These are phyloP conservation scores for Gambusia affinis DNA, from an alignment of 2,113 vertebrate species.

Conservation along the genomic window DNA sequence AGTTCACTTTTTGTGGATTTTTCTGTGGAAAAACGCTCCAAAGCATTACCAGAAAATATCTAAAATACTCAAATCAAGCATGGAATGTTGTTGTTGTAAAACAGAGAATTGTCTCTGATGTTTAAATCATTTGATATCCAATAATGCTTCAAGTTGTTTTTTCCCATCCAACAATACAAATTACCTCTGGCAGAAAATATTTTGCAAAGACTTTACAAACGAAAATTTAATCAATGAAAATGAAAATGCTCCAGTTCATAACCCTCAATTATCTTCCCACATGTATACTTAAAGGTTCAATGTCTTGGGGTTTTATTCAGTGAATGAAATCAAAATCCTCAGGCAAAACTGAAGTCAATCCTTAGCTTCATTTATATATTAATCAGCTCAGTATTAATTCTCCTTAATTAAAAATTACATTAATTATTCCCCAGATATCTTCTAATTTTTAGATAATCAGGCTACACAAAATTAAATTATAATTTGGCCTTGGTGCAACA, in stretches of 20 bases:
- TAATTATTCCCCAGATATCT: background rate
- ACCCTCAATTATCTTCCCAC: background rate
- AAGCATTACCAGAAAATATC: no score
- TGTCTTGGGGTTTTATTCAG: background rate
- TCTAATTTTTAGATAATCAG: background rate
- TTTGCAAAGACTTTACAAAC: background rate
- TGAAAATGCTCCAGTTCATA: background rate
- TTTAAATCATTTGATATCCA: background rate
- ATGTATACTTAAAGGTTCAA: background rate
- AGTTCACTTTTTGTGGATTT: no score
- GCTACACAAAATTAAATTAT: background rate
- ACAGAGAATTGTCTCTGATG: background rate
- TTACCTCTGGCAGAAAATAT: background rate
- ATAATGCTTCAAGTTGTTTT: background rate
- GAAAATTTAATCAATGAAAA: slow-evolving; percentile 21
- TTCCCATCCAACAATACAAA: background rate
- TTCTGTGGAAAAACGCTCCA: no score
- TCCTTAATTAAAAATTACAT: background rate
- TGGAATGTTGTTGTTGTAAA: no score
- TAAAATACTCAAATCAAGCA: no score
- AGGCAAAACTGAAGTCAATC: background rate
- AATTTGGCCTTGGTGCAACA: background rate
- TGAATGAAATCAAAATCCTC: background rate
- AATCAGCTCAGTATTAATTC: background rate
- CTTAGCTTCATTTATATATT: background rate